Base-by-base conservation (phyloP, 2,797 vertebrate genomes). In the Enteromius radiatus region DNA sequence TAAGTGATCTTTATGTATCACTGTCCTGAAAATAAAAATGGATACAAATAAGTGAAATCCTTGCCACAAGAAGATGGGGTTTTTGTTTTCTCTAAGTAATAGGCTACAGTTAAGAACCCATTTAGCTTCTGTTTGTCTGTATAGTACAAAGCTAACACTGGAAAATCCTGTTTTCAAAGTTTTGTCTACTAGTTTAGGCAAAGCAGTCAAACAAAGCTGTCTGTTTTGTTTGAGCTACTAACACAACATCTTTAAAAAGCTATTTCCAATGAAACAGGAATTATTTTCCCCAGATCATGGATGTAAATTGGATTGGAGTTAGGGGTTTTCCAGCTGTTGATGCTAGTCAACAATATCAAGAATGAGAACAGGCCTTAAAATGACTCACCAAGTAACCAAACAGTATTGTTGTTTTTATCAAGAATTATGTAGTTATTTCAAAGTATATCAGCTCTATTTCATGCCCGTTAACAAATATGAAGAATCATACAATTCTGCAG, bases 81-180 rank as follows among this genome's bases (percentile, higher is more conserved):
- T 23, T 45, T 56, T 70, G 19, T 47, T 45, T 56, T 43, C 26
- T 28, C 17, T 52, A 49, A 65, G 15, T 71, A 19, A 23, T 31
- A 59, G 4, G 10, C 0, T 23, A 68, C 45, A 69, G 9, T 21
- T 11, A 80, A 80, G 23, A 73, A 36, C 21, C n/a, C 2, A 23
- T 81, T 63, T 33, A 28, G 28, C 79, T 33, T 15, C 21, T 49
- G 68, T 81, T 73, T 64, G 63, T 73, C 69, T 64, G 67, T 31
- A 28, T 70, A 33, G 23, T 21, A 47, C 31, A 69, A 80, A 65
- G 70, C 63, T 49, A 56, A 52, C 47, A 54, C 56, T 41, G 69
- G 59, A 49, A 78, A 61, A 36, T 81, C 68, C n/a, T 63, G 68
- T 81, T 81, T 61, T 81, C 41, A 19, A 33, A 33, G 41, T 80